These are phyloP conservation scores for Drosophila kokeensis DNA, from an alignment of 2,888 invertebrate genomes.

Conservation along the genomic window DNA sequence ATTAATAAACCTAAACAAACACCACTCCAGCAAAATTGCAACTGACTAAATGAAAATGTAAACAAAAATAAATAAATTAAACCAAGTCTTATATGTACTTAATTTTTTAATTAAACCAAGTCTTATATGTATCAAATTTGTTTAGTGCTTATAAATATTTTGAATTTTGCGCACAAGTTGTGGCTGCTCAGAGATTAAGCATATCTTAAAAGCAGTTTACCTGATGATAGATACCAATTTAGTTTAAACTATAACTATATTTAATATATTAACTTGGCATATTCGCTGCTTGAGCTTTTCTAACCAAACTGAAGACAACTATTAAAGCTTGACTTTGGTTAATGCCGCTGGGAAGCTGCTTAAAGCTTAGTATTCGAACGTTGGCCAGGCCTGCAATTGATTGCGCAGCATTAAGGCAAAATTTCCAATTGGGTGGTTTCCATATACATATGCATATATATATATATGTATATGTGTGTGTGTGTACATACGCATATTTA, in stretches of 20 bases:
- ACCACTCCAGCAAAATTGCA: not conserved
- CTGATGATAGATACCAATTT: not conserved
- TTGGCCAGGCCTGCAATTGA: slow-evolving; percentile 48
- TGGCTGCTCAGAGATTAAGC: not conserved
- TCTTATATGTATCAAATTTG: not conserved
- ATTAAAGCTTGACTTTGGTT: slow-evolving; percentile 34
- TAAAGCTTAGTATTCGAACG: slow-evolving; percentile 47
- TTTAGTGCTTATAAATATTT: not conserved
- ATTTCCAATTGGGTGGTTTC: slow-evolving; percentile 73
- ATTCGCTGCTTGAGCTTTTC: not conserved
- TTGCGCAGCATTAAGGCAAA: slow-evolving; percentile 68
- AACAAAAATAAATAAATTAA: not conserved
- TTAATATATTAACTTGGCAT: not conserved
- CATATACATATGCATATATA: slow-evolving; percentile 10
- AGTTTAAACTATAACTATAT: not conserved
- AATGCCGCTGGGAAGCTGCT: slow-evolving; percentile 16
- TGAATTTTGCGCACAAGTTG: not conserved
- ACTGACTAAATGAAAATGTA: not conserved
- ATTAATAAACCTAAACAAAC: not conserved
- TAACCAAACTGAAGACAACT: not conserved
- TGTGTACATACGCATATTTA: slow-evolving; percentile 15
- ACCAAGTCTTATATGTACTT: not conserved
- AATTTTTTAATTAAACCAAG: not conserved
- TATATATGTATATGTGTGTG: slow-evolving; percentile 6
- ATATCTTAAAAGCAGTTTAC: not conserved